Evolutionary conservation across 2,113 vertebrate genomes (phyloP).

Genomic region (Pithys albifrons): DNA sequence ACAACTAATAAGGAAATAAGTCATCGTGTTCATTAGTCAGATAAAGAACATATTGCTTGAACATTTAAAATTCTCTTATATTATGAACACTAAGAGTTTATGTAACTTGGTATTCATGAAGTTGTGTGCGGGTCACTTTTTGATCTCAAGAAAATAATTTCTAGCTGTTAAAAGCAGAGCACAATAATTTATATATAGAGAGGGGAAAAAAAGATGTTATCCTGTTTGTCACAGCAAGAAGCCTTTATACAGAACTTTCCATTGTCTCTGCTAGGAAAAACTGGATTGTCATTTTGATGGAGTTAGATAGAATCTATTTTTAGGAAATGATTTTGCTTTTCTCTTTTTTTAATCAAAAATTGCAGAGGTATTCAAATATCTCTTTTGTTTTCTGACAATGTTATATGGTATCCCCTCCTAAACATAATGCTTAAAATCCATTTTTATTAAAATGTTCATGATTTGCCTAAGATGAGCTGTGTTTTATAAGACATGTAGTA

Average conservation of each 20-base stretch:
- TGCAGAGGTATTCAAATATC: neutral
- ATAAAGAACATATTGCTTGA: neutral
- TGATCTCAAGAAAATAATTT: neutral
- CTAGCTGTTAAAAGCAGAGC: neutral
- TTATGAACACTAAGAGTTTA: neutral
- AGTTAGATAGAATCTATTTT: neutral
- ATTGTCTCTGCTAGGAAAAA: neutral
- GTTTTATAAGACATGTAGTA: neutral
- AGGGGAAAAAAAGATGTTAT: neutral
- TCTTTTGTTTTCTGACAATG: neutral
- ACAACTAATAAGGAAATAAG: neutral
- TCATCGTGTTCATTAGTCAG: neutral
- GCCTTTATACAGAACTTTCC: neutral
- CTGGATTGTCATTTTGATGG: neutral
- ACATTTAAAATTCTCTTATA: neutral
- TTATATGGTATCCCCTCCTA: neutral
- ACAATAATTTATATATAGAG: neutral
- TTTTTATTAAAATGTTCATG: neutral
- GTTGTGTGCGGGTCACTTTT: neutral
- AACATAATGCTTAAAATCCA: neutral
- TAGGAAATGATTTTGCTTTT: neutral
- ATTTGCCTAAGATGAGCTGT: neutral
- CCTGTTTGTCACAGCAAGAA: slow-evolving; percentile 11
- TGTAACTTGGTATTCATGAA: neutral
- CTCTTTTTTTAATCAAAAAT: neutral